Percentiles rank a stretch among this genome's conserved stretches.
These are phyloP conservation scores for Echinarachnius parma DNA, from an alignment of 53 echinoderm and acorn worm genomes.

Conservation along the genomic window DNA sequence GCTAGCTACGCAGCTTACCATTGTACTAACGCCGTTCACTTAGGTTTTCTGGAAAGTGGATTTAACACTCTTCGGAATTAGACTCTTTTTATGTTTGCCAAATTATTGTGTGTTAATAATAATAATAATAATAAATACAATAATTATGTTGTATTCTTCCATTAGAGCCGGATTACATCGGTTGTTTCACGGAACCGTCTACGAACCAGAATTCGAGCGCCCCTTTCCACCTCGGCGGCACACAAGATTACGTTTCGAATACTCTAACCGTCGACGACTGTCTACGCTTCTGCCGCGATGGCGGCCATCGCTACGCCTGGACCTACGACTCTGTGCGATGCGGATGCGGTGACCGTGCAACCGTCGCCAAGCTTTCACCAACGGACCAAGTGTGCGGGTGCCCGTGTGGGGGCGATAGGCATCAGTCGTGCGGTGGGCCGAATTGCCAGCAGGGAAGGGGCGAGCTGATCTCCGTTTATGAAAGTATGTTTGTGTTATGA, in stretches of 20 bases:
- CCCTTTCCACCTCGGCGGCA: background rate
- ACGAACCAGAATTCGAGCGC: slow-evolving; percentile 7
- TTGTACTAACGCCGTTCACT: no score
- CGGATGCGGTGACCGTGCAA: slow-evolving; percentile 7
- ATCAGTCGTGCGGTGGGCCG: slow-evolving; percentile 30
- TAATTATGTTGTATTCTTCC: no score
- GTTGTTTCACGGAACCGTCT: slow-evolving; percentile 24
- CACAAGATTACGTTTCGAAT: background rate
- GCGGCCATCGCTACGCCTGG: slow-evolving; percentile 29
- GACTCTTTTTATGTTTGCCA: no score
- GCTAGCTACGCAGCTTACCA: no score
- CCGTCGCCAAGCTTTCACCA: background rate
- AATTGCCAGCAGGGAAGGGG: background rate
- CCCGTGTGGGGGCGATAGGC: slow-evolving; percentile 35
- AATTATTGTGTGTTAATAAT: no score
- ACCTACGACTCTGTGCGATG: slow-evolving; percentile 26
- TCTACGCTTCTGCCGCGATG: slow-evolving; percentile 8
- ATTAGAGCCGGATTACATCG: slow-evolving; percentile 29
- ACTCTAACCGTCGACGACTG: slow-evolving; percentile 28
- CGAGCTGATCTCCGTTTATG: slow-evolving; percentile 24
- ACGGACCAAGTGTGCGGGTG: slow-evolving; percentile 6
- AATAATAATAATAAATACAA: no score
- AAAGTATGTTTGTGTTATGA: no score
- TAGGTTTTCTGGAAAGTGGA: no score
- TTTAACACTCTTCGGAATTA: no score